Percentiles rank a stretch among this genome's conserved stretches.
Evolutionary conservation across 2,888 invertebrate genomes (phyloP).

Genomic region (Byasa hedistus): DNA sequence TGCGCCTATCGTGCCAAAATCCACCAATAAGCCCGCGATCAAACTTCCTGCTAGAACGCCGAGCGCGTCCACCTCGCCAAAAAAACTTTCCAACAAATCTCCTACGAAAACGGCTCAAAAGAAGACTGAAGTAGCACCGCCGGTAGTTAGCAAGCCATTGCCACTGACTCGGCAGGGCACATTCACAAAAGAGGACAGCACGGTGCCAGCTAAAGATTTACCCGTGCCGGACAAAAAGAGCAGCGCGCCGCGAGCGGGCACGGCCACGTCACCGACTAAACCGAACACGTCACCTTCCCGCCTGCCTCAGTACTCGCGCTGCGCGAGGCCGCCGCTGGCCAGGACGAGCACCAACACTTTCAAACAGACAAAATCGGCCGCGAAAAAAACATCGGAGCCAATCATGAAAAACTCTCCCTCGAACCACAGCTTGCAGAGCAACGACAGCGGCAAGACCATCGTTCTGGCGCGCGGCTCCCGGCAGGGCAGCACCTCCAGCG

Average conservation of each 20-base stretch:
- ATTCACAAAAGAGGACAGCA: conserved; percentile 91
- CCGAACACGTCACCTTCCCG: conserved; percentile 70
- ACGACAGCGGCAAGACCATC: conserved; percentile 70
- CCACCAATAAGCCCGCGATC: conserved; percentile 57
- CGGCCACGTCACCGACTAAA: conserved; percentile 55
- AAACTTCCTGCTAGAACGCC: conserved; percentile 51
- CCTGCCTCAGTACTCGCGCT: conserved; percentile 58
- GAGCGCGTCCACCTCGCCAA: conserved; percentile 61
- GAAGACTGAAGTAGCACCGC: conserved; percentile 50
- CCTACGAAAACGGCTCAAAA: conserved; percentile 52
- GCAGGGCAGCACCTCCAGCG: conserved; percentile 77
- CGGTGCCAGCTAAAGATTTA: conserved; percentile 60
- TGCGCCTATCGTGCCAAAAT: conserved; percentile 46
- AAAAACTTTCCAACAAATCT: conserved; percentile 58
- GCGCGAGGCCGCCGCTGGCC: conserved; percentile 49
- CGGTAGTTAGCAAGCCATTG: conserved; percentile 60
- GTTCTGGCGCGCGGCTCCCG: conserved; percentile 62
- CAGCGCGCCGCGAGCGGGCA: conserved; percentile 40
- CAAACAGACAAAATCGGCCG: conserved; percentile 42
- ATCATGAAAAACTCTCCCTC: conserved; percentile 75
- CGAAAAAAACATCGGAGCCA: conserved; percentile 48
- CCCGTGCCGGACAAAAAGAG: conserved; percentile 59
- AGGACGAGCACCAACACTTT: conserved; percentile 45
- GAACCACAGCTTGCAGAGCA: conserved; percentile 79
- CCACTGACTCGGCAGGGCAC: conserved; percentile 92